These are phyloP conservation scores for Onychostoma macrolepis DNA, from an alignment of 2,113 vertebrate genomes.

Conservation along the genomic window DNA sequence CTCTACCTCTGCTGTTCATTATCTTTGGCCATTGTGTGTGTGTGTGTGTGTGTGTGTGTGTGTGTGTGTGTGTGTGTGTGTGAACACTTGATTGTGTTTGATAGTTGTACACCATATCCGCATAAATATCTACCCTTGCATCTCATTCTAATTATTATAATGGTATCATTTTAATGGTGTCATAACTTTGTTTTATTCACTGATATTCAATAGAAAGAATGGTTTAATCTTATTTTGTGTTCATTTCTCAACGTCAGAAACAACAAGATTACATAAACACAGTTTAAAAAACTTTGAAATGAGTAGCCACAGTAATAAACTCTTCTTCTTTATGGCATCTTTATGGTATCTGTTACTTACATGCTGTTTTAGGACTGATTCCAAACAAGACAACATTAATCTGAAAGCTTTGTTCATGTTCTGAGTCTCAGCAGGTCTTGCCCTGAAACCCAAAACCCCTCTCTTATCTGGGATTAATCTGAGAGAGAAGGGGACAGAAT, in stretches of 20 bases:
- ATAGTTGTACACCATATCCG: not conserved
- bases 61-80: constrained; percentile 1
- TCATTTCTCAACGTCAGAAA: not conserved
- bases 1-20: constrained; percentile 26
- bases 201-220: not conserved
- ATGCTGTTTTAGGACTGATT: constrained; percentile 20
- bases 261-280: not conserved
- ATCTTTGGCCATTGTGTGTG: constrained; percentile 9
- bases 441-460: constrained; percentile 71
- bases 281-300: not conserved
- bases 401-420: constrained; percentile 13
- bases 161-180: not conserved
- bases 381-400: constrained; percentile 13
- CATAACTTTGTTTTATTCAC: not conserved
- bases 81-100: not conserved
- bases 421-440: constrained; percentile 31
- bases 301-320: not conserved
- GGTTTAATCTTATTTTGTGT: not conserved
- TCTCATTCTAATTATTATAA: constrained; percentile 16
- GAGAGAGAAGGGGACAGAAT: constrained; percentile 53
- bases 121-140: not conserved
- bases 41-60: not conserved
- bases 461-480: constrained; percentile 55
- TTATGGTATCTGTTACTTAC: not conserved
- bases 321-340: not conserved